Base-by-base conservation (phyloP, 2,888 invertebrate species). In the Dynastes hyllus region DNA sequence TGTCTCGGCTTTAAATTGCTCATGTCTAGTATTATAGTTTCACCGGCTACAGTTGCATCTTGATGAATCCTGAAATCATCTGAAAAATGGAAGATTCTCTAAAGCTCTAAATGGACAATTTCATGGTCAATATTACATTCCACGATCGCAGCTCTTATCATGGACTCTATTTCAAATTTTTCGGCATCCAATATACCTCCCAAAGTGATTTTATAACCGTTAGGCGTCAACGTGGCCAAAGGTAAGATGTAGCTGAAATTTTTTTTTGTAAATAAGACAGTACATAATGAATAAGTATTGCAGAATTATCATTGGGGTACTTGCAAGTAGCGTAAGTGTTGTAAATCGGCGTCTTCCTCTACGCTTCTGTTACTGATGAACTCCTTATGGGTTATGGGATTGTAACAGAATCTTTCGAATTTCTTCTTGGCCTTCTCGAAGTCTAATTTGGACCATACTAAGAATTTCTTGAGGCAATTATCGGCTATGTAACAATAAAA, bases 391-490 rank as follows among this genome's bases (percentile, higher is more conserved):
- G 29, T 27, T n/a, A 69, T 2, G 3, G 13, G 1, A 13, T 9
- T 27, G 50, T 69, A 69, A 22, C 51, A 53, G 88, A 92, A 93
- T 82, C 91, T 89, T 86, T 93, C 93, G 78, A 94, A 87, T 87
- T 93, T 94, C 80, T 90, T 89, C 84, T 94, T 92, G 9, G 93
- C 91, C 78, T 91, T 91, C 84, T 93, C 92, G 87, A 93, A 87
- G 85, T 93, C 91, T 89, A 93, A 91, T 83, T 94, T 93, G 85
- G 92, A 92, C 0, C 92, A 92, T n/a, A 92, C 89, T 53, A 93
- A 88, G 85, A 92, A 93, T 51, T 91, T 87, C 84, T 91, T 89
- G 80, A 93, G 86, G 55, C 92, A 86, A 1, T 87, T 87, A 58
- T 86, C 88, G 81, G 92, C 93, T 93, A 88, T 11, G 22, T 11